Conservation (phyloP, 2,797 vertebrate genomes). For the Apodemus agrarius region DNA sequence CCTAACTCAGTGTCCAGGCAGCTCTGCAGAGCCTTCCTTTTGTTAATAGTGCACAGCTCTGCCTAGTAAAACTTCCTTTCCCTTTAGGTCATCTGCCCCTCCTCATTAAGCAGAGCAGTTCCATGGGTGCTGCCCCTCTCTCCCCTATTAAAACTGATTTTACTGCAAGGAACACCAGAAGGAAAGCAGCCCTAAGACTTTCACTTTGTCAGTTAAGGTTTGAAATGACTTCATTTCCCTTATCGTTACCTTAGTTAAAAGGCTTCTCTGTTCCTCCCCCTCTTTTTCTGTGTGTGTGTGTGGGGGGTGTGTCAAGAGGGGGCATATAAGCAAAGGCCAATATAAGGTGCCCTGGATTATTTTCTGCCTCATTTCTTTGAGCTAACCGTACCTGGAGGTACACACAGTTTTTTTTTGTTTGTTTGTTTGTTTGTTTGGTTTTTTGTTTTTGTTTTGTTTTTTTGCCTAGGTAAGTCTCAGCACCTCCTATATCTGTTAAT, state of each 20-base stretch:
- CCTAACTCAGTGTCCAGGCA: not conserved
- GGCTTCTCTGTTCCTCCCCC: too few relatives aligned
- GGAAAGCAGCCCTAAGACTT: not conserved
- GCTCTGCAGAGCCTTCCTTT: not conserved
- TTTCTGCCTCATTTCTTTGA: not conserved
- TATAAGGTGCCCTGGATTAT: not conserved
- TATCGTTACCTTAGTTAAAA: not conserved
- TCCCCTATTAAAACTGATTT: not conserved
- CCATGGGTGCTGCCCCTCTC: too few relatives aligned
- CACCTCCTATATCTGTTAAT: not conserved
- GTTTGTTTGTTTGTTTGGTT: too few relatives aligned
- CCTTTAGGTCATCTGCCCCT: not conserved
- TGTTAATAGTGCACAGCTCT: not conserved
- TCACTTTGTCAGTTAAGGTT: not conserved
- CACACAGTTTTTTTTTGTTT: not conserved
- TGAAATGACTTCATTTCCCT: not conserved
- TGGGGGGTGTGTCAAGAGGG: too few relatives aligned
- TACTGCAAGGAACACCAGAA: not conserved
- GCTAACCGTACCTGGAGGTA: not conserved
- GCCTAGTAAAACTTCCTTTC: not conserved
- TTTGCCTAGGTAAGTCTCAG: not conserved
- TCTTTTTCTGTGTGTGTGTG: too few relatives aligned
- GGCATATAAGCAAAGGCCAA: not conserved
- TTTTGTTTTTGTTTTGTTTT: too few relatives aligned
- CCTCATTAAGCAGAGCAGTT: not conserved